phyloP scores from a whole-genome alignment of 2,888 invertebrate species.

The Leucophenga maculata region DNA sequence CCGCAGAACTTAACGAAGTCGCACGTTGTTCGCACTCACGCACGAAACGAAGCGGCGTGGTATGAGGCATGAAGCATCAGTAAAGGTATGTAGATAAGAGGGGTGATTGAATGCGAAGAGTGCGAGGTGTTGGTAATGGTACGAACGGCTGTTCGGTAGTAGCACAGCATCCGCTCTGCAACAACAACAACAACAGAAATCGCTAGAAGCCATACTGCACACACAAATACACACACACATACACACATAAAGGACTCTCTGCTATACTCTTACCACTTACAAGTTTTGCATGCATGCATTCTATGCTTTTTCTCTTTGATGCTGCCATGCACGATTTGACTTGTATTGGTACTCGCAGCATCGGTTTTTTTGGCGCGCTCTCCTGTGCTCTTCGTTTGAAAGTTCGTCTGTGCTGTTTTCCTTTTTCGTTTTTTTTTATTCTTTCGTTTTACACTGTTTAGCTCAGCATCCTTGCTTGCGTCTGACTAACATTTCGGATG shows the following conservation, averaged over 20 bases:
- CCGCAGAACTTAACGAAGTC: conserved; percentile 66
- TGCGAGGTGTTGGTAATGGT: too few species aligned
- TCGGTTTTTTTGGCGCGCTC: conserved; percentile 22
- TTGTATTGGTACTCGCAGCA: conserved; percentile 34
- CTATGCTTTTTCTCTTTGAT: background rate
- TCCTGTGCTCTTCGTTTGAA: conserved; percentile 7
- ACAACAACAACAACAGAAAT: background rate
- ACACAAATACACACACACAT: background rate
- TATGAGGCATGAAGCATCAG: background rate
- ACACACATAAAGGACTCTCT: background rate
- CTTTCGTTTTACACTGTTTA: background rate
- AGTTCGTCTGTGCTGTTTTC: background rate
- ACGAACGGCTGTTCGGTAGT: conserved; percentile 6
- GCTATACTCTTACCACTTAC: background rate
- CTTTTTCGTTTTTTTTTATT: too few species aligned
- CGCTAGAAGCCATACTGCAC: background rate
- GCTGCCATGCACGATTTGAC: conserved; percentile 23
- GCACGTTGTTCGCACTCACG: conserved; percentile 50
- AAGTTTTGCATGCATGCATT: background rate
- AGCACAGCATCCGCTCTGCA: conserved; percentile 17
- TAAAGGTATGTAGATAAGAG: background rate
- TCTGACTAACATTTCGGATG: conserved; percentile 17
- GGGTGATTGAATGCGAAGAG: background rate
- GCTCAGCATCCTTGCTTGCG: conserved; percentile 51
- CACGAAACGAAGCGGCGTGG: background rate